Evolutionary conservation across 2,888 invertebrate genomes (phyloP).

Genomic region (Pseudococcus jackbeardsleyi): DNA sequence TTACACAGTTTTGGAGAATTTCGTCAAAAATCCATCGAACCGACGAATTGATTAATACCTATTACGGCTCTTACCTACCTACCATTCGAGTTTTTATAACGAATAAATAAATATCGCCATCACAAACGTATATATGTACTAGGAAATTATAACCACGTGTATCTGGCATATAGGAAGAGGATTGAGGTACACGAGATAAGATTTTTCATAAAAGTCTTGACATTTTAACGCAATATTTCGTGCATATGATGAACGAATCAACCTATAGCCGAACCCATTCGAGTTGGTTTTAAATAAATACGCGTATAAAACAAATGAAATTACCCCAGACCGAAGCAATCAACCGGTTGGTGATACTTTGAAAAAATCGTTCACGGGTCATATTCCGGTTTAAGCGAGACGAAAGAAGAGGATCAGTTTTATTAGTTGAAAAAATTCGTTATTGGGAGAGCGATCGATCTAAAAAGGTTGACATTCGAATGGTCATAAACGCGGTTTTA

Average conservation of each 20-base stretch:
- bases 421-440: not conserved
- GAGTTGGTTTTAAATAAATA: not conserved
- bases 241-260: not conserved
- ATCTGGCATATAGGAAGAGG: too few relatives aligned
- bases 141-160: too few relatives aligned
- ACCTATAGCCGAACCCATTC: not conserved
- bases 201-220: not conserved
- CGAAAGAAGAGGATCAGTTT: not conserved
- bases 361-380: not conserved
- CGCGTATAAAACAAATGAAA: conserved; percentile 42
- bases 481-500: conserved; percentile 31
- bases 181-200: too few relatives aligned
- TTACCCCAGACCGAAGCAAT: not conserved
- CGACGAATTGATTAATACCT: conserved; percentile 10
- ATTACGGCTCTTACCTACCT: too few relatives aligned
- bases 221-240: not conserved
- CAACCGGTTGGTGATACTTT: conserved; percentile 17
- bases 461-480: conserved; percentile 47
- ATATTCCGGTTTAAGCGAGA: not conserved
- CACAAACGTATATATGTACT: not conserved
- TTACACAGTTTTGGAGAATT: not conserved
- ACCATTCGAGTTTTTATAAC: not conserved
- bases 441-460: conserved; percentile 7
- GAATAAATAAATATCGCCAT: not conserved
- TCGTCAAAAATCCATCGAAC: conserved; percentile 30